phyloP scores from a whole-genome alignment of 2,888 invertebrate species.

The Silvanus unidentatus region DNA sequence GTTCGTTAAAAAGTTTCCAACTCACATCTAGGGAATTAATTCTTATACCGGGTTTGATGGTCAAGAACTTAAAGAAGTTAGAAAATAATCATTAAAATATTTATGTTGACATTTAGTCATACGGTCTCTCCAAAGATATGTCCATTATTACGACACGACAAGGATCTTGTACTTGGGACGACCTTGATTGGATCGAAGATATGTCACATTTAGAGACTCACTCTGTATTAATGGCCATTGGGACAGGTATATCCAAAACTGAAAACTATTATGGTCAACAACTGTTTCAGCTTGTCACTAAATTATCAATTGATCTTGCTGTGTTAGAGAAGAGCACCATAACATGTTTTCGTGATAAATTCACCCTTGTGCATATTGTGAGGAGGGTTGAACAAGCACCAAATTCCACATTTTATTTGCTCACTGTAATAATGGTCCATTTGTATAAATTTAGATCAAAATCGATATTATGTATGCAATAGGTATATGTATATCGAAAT shows the following conservation, averaged over 20 bases:
- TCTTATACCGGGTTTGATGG: too few species aligned
- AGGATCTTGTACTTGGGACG: conserved; percentile 10
- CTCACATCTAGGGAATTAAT: too few species aligned
- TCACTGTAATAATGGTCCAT: too few species aligned
- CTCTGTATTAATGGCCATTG: conserved; percentile 15
- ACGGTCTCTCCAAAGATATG: conserved; percentile 16
- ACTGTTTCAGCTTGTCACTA: conserved; percentile 11
- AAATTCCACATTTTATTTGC: too few species aligned
- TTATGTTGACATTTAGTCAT: conserved; percentile 16
- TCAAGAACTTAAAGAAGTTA: too few species aligned
- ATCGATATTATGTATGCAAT: too few species aligned
- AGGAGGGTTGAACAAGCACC: not conserved
- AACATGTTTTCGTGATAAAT: conserved; percentile 8
- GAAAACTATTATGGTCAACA: conserved; percentile 9
- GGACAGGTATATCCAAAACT: conserved; percentile 10
- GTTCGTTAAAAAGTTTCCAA: too few species aligned
- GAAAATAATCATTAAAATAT: too few species aligned
- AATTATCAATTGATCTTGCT: conserved; percentile 10
- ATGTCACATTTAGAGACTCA: conserved; percentile 22
- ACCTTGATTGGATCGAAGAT: conserved; percentile 18
- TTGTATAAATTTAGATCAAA: too few species aligned
- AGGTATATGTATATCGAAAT: too few species aligned
- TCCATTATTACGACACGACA: conserved; percentile 17
- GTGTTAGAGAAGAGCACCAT: conserved; percentile 3
- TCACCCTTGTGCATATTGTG: conserved; percentile 8